Evolutionary conservation across 2,113 vertebrate genomes (phyloP).

Genomic region (Bucco capensis): DNA sequence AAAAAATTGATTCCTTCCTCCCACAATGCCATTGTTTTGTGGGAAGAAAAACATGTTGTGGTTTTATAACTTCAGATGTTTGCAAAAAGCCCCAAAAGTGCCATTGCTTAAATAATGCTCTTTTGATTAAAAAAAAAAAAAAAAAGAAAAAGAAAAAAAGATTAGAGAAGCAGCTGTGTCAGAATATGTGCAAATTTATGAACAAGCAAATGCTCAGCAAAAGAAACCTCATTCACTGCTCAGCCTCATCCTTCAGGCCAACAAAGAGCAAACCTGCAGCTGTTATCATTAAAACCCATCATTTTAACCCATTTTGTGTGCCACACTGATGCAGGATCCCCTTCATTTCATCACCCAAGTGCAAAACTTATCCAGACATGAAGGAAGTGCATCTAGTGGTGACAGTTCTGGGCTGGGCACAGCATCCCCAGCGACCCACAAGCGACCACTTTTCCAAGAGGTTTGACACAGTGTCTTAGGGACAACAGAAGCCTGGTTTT

Average conservation of each 20-base stretch:
- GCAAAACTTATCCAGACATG: not conserved
- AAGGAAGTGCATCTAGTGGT: not conserved
- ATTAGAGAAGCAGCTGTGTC: not conserved
- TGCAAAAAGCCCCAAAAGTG: not conserved
- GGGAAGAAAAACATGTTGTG: not conserved
- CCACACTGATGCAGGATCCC: too few species aligned
- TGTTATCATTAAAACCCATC: not conserved
- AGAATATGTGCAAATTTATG: not conserved
- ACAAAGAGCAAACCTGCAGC: not conserved
- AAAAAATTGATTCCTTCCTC: not conserved
- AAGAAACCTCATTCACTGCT: not conserved
- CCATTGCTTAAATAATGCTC: not conserved
- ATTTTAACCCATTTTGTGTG: not conserved
- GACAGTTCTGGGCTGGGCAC: not conserved
- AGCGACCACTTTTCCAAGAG: fast-evolving
- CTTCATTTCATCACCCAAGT: not conserved
- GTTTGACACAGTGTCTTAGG: not conserved
- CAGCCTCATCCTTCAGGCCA: not conserved
- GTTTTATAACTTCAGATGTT: not conserved
- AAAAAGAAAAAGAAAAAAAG: not conserved
- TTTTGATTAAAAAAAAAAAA: not conserved
- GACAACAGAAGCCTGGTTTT: not conserved
- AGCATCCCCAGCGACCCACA: not conserved
- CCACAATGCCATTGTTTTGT: not conserved
- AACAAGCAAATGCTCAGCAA: not conserved